Base-by-base conservation (phyloP, 1,140 invertebrate genomes). In the Euura lappo region DNA sequence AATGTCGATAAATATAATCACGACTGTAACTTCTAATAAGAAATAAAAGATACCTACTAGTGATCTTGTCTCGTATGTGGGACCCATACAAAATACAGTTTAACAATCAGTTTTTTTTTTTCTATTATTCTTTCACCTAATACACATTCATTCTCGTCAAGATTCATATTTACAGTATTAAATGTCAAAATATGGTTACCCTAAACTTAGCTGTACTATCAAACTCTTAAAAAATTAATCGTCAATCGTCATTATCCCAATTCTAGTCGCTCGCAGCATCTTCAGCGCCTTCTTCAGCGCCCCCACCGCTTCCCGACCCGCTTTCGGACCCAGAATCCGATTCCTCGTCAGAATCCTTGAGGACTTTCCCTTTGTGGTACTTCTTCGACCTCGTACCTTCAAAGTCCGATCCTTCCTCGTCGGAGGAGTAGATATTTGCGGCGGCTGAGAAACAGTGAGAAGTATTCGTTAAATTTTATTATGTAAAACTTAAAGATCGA, bases 351-450 rank as follows among this genome's bases (percentile, higher is more conserved):
- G 96, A 97, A 84, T 97, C 96, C 76, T 92, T 91, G n/a, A 94
- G 88, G 45, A 92, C 91, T 86, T 96, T 96, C 3, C 93, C 91
- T 82, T 95, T 94, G 80, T 95, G 93, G 46, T 93, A 86, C 71
- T 94, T 92, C 73, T 94, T 93, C 11, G 91, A 91, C 76, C 93
- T 91, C 4, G 91, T 90, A 0, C 92, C 92, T 78, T 97, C 96
- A 79, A 96, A 92, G 79, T 97, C 96, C 0, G 96, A 97, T 5
- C 92, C 94, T 74, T 97, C 95, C 66, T 96, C 96, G 75, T 98
- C 96, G 0, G 95, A 96, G 1, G 96, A 97, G 88, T 98, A 98
- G 83, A 98, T 97, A 70, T 93, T 93, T 2, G 91, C 91, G 11
- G 91, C 91, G 51, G 89, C 85, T 79, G 84, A 69, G 80, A 84